Base-by-base conservation (phyloP, 2,797 vertebrate genomes). In the Hippocampus kuda region DNA sequence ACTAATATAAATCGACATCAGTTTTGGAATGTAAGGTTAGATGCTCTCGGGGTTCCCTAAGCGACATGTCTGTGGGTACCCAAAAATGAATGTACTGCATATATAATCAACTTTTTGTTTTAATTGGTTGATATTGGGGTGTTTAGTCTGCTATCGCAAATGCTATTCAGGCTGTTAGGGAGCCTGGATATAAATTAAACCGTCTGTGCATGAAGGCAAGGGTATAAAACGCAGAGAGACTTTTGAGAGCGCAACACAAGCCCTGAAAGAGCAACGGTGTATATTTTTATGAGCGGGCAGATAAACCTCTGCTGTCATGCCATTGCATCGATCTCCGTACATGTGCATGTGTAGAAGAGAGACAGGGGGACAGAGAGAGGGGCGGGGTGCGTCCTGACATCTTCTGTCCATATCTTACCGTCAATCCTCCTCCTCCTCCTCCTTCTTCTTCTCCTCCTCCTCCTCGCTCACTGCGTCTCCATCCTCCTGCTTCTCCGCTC, bases 401-500 rank as follows among this genome's bases (percentile, higher is more conserved):
- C 83, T 81, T 82, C 77, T 69, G 85, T 88, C 81, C 80, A 86
- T 83, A 83, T 86, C 84, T 88, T 89, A 89, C 88, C 88, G 85
- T 89, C 86, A 86, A 83, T 79, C 76, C 76, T 76, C 82, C 79
- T 75, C 76, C 75, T 76, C 82, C 79, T 75, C 76, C 75, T 38
- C 34, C 34, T 38, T 2, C 34, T 38, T 75, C 69, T 75, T 68
- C 68, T 76, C 74, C 78, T 78, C 74, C 68, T 79, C 81, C 81
- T 83, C 73, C 72, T 76, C 79, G 75, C 80, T 88, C 81, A 90
- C 86, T 90, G 88, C 87, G 88, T 89, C 86, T 90, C 86, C 84
- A 84, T 83, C 88, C 89, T 90, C 81, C 77, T 82, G 81, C 83
- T 79, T 81, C 83, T 75, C 79, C 74, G 72, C 72, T 71, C 76